Evolutionary conservation across 2,888 invertebrate species (phyloP), one percentile per base, ranked within the genome.

Genomic region (Mesochorus sp.): DNA sequence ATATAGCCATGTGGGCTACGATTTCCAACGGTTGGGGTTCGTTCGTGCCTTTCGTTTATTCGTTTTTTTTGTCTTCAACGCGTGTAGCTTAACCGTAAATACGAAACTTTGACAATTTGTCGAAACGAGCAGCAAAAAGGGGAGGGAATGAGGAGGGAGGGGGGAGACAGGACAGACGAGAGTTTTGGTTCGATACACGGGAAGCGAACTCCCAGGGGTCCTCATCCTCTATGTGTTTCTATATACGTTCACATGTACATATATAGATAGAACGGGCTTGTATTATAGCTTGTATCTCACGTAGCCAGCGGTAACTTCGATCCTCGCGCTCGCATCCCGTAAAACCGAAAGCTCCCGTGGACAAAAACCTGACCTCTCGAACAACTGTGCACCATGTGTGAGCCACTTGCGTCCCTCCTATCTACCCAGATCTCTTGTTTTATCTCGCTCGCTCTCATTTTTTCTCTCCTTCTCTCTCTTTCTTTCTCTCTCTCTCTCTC

Each of bases 291-390:
- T 49, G 49, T 70, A 47, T 71, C 61, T 71, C 73, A 57, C 67
- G 76, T 66, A 64, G 62, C 51, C 28, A 37, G 49, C 62, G 62
- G 62, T 70, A 70, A 59, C 47, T 70, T 51, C 19, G 49, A 6
- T 37, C 12, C 14, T 12, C 39, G 39, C 28, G 44, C 37, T 19
- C 80, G 85, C 84, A 87, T 88, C 87, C 57, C 85, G 88, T 89
- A 87, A 89, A 89, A 87, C 87, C 81, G 83, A 87, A 88, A 86
- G 85, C 84, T 68, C 49, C 83, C 82, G 84, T 84, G 86, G 85
- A 89, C 87, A 91, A 91, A 90, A 90, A 91, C 87, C 89, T 90
- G 90, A 90, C 89, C 90, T 90, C 90, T 90, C 87, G 87, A 90
- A 88, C 90, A 91, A 91, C 89, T 91, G 90, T 86, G 88, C 90